Conservation (phyloP, 2,797 vertebrate genomes). For the Anguilla megastoma region DNA sequence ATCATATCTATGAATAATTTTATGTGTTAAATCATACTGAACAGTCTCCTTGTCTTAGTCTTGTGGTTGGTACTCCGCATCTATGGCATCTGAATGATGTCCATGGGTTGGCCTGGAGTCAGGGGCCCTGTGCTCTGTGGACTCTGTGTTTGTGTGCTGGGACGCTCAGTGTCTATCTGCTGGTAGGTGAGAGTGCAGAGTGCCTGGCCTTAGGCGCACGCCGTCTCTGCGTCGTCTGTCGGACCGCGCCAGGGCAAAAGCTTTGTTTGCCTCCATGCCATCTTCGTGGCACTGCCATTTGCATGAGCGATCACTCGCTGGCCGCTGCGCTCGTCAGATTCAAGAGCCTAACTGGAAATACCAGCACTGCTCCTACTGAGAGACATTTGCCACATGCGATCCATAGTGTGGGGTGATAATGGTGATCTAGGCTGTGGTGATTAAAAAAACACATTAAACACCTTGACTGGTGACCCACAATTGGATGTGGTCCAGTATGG, state of each 20-base stretch:
- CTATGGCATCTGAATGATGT: neutral
- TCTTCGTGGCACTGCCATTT: neutral
- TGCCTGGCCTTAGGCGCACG: neutral
- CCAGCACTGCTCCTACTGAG: neutral
- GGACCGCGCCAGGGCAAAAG: neutral
- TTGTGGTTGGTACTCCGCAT: neutral
- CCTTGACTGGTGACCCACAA: neutral
- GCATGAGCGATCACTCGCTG: neutral
- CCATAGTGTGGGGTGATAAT: neutral
- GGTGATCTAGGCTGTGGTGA: neutral
- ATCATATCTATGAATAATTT: neutral
- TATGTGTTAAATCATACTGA: neutral
- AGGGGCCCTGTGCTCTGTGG: neutral
- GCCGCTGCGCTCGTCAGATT: neutral
- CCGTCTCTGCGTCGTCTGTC: neutral
- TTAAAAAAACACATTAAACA: neutral
- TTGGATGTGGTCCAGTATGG: neutral
- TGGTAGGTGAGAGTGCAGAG: neutral
- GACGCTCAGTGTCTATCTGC: neutral
- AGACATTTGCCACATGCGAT: neutral
- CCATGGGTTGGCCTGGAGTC: neutral
- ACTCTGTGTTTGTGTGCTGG: neutral
- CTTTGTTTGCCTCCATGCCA: slow-evolving; percentile 5
- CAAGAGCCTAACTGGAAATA: neutral
- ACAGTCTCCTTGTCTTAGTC: neutral